Evolutionary conservation across 2,797 vertebrate genomes (phyloP).

Genomic region (Tragelaphus oryx): DNA sequence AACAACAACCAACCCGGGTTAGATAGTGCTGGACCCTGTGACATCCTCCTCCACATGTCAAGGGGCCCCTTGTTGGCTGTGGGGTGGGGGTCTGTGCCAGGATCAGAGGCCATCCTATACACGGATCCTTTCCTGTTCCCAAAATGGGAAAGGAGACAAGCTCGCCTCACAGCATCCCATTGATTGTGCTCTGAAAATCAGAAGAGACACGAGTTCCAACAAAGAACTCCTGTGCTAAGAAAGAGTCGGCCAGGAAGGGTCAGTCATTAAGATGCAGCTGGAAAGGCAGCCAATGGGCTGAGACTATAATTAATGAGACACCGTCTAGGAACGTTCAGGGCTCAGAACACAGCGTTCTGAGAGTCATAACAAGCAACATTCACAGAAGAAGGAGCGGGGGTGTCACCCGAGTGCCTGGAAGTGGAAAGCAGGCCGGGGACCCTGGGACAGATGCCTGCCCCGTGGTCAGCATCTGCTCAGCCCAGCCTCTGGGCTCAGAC

Average conservation of each 20-base stretch:
- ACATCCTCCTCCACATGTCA: conserved; percentile 6
- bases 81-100: neutral
- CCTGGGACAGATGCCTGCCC: too few relatives aligned
- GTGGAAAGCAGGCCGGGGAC: neutral
- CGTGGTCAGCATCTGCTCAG: neutral
- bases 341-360: neutral
- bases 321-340: conserved; percentile 17
- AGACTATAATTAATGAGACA: conserved; percentile 27
- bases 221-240: neutral
- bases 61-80: neutral
- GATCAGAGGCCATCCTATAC: conserved; percentile 41
- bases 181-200: neutral
- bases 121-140: conserved; percentile 36
- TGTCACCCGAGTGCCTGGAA: fast-evolving
- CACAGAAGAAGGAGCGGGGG: neutral
- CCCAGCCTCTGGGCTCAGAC: neutral
- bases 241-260: neutral
- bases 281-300: neutral
- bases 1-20: neutral
- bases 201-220: neutral
- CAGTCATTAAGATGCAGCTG: conserved; percentile 65
- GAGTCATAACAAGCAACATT: neutral
- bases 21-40: fast-evolving
- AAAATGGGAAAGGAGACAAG: conserved; percentile 38
- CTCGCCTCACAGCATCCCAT: conserved; percentile 37